Evolutionary conservation across 2,888 invertebrate genomes (phyloP), one percentile per base, ranked within the genome.

Genomic region (Hedychridium roseum): DNA sequence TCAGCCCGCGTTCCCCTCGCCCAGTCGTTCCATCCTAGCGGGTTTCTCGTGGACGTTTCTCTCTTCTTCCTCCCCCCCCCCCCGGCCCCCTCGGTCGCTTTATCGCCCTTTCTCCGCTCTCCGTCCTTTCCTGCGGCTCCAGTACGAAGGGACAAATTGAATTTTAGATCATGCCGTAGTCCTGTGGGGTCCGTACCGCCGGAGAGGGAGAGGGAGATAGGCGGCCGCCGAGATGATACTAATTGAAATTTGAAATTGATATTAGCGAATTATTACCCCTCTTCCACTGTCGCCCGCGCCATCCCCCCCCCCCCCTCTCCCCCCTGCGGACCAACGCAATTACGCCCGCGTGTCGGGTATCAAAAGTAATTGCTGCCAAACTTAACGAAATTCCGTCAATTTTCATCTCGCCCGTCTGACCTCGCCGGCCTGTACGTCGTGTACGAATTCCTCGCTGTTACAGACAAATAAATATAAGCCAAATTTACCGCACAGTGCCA

Each of bases 241-340:
- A 78, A 78, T 78, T 78, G 78, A 78, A 78, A 78, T 78, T 78
- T 78, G 78, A 78, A 78, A 78, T 78, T 78, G 78, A 78, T 78
- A 78, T 78, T 78, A 78, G 77, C 76, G 74, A 76, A 78, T 78
- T 78, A 76, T 77, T 77, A 73, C 74, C 74, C 68, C 73, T 62
- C 64, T 63, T 60, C 53, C 50, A 57, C 58, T 56, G 43, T 51
- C 47, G 48, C 30, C 28, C 42, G 14, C 37, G 28, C 17, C 36
- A 32, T 34, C 27, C 45, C 31, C 34, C 37, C 39, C 43, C 39
- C 16, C 37, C 30, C 31, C 38, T 23, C 30, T 36, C 21, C 50
- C 53, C 48, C 54, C 62, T 55, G 54, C 64, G 62, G 52, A 48
- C 50, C 54, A 71, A 73, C 66, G 67, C 68, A 71, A 75, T 78